Evolutionary conservation across 2,888 invertebrate species (phyloP).

Genomic region (Thymelicus acteon): DNA sequence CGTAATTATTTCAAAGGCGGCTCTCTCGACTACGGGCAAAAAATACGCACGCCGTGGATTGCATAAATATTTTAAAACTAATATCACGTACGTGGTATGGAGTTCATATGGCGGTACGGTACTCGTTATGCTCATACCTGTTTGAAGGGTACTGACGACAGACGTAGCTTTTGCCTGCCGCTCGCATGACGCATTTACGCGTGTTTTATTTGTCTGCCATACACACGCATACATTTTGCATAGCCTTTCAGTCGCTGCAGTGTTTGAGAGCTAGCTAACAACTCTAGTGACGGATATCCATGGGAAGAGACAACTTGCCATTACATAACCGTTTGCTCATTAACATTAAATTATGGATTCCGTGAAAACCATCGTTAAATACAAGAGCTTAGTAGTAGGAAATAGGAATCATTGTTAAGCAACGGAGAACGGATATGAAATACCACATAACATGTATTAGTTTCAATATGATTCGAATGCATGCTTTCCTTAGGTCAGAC

Average conservation of each 20-base stretch:
- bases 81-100: background rate
- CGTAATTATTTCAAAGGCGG: conserved; percentile 28
- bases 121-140: background rate
- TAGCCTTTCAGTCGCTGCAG: background rate
- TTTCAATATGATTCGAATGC: no score
- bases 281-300: no score
- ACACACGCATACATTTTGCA: background rate
- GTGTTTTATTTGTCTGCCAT: background rate
- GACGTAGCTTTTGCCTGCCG: background rate
- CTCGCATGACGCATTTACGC: background rate
- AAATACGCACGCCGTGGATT: conserved; percentile 6
- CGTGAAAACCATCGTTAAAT: no score
- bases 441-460: no score
- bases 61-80: conserved; percentile 3
- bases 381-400: no score
- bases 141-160: background rate
- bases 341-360: no score
- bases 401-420: no score
- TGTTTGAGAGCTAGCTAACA: no score
- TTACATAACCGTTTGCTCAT: no score
- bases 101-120: background rate
- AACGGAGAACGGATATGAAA: no score
- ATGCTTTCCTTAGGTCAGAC: no score
- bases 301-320: no score
- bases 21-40: conserved; percentile 6